Percentiles rank a stretch among this genome's conserved stretches.
Evolutionary conservation across 2,113 vertebrate species (phyloP).

Genomic region (Tragelaphus strepsiceros): DNA sequence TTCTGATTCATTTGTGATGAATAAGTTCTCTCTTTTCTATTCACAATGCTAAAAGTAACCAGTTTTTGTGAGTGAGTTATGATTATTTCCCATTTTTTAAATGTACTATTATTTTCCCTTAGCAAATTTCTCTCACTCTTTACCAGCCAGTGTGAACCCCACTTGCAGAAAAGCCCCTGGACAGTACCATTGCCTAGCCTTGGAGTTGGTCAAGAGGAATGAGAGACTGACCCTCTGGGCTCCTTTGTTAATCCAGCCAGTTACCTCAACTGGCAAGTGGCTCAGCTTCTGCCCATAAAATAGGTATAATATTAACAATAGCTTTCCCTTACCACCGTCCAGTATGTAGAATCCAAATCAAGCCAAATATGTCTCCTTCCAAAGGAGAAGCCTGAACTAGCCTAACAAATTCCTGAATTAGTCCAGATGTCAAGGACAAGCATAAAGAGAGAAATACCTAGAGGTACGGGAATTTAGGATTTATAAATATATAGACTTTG

Average conservation of each 20-base stretch:
- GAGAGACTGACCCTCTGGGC: not conserved
- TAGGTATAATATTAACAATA: constrained; percentile 62
- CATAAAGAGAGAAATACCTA: constrained; percentile 35
- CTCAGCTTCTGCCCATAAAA: constrained; percentile 64
- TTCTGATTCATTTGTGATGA: constrained; percentile 66
- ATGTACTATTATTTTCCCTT: constrained; percentile 9
- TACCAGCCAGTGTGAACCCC: not conserved
- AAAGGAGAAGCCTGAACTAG: constrained; percentile 49
- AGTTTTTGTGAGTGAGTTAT: constrained; percentile 27
- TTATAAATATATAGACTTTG: constrained; percentile 46
- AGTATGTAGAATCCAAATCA: constrained; percentile 64
- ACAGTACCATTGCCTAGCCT: not conserved
- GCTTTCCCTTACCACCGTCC: constrained; percentile 61
- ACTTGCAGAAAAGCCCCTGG: not conserved
- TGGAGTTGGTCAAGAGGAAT: constrained; percentile 8
- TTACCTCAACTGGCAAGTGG: constrained; percentile 60
- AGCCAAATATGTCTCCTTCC: constrained; percentile 56
- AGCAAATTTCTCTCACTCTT: not conserved
- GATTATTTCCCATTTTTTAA: constrained; percentile 9
- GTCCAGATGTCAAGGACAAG: constrained; percentile 43
- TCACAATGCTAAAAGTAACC: constrained; percentile 45
- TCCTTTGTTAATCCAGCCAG: constrained; percentile 57
- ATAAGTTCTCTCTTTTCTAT: constrained; percentile 53
- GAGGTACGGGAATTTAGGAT: constrained; percentile 19
- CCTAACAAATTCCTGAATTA: constrained; percentile 27